Conservation (phyloP, 2,113 vertebrate genomes). For the Thoracochromis brauschi region DNA sequence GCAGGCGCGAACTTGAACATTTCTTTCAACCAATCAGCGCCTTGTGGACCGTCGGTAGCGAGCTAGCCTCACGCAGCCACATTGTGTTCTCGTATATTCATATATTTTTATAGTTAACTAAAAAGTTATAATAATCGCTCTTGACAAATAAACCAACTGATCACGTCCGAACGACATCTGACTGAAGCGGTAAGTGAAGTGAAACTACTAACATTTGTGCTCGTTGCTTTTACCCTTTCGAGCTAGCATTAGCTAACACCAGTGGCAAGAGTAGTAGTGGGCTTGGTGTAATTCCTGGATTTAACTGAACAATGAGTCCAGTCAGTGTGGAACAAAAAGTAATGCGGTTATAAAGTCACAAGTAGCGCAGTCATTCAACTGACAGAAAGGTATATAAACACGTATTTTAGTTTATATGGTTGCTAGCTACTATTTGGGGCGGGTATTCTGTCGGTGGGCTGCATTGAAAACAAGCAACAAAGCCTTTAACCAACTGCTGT, state of each 20-base stretch:
- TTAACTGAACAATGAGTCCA: neutral
- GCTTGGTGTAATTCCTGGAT: slow-evolving; percentile 8
- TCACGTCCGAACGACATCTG: neutral
- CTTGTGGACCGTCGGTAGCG: accelerated
- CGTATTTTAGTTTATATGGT: neutral
- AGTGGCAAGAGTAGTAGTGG: neutral
- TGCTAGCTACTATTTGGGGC: neutral
- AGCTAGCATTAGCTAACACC: slow-evolving; percentile 22
- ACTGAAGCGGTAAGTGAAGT: slow-evolving; percentile 24
- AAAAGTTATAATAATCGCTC: accelerated
- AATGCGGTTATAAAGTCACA: accelerated
- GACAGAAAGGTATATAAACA: neutral
- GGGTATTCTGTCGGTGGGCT: neutral
- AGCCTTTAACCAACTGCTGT: neutral
- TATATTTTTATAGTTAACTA: neutral
- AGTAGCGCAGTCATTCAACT: neutral
- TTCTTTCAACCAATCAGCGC: slow-evolving; percentile 56
- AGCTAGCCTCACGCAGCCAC: neutral
- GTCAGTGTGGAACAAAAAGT: neutral
- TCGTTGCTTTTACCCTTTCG: neutral
- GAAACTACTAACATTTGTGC: neutral
- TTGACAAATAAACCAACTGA: accelerated
- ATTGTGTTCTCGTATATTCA: neutral
- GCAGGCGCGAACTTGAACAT: slow-evolving; percentile 39
- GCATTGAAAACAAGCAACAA: neutral